Percentiles rank a stretch among this genome's conserved stretches.
These are phyloP conservation scores for Eudemis profundana DNA, from an alignment of 2,888 invertebrate genomes.

Conservation along the genomic window DNA sequence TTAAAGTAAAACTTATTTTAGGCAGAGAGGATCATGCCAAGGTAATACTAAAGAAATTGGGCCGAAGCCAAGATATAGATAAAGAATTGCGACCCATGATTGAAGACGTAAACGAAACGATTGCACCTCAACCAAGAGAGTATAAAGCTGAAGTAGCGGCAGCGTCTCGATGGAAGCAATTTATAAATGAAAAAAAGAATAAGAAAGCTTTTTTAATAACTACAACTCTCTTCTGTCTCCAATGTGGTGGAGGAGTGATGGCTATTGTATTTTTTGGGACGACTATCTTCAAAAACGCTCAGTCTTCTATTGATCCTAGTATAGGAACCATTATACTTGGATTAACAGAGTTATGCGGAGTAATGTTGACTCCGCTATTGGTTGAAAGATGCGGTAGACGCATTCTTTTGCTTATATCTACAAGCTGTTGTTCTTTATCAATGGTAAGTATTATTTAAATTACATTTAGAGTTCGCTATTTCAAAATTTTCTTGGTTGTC, in stretches of 20 bases:
- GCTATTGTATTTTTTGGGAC: slow-evolving; percentile 18
- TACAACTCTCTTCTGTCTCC: slow-evolving; percentile 3
- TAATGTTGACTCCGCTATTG: slow-evolving; percentile 5
- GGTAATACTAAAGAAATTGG: background rate
- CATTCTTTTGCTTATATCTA: slow-evolving; percentile 17
- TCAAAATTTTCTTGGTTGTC: too few species aligned
- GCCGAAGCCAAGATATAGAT: slow-evolving; percentile 15
- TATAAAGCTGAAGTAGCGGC: background rate
- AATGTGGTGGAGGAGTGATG: background rate
- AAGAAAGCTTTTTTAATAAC: slow-evolving; percentile 12
- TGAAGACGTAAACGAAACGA: background rate
- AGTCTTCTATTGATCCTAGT: slow-evolving; percentile 22
- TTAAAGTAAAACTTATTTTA: background rate
- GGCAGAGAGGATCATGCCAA: slow-evolving; percentile 12
- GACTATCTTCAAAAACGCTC: slow-evolving; percentile 21
- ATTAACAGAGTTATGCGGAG: slow-evolving; percentile 16
- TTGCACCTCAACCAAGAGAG: background rate
- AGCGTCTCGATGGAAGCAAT: background rate
- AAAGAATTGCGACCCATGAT: slow-evolving; percentile 10
- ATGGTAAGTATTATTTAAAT: slow-evolving; percentile 10
- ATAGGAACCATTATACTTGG: slow-evolving; percentile 24
- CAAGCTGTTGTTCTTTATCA: background rate
- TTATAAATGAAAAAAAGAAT: slow-evolving; percentile 12
- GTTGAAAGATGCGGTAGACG: slow-evolving; percentile 19
- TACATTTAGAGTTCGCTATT: too few species aligned